Evolutionary conservation across 2,888 invertebrate genomes (phyloP).

Genomic region (Drosophila neonasuta): DNA sequence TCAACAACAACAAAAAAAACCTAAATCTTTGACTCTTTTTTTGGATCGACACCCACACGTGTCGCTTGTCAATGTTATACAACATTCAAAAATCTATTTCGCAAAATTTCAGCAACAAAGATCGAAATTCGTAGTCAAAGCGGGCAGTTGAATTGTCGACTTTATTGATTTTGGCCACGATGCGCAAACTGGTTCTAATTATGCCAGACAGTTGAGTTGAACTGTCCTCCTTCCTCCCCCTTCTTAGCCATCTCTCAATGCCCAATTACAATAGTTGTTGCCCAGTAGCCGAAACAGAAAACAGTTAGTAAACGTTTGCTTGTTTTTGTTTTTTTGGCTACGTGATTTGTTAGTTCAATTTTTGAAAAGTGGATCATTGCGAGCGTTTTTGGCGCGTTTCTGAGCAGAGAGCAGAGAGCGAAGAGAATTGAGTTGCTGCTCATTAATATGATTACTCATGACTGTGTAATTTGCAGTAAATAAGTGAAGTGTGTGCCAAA

Average conservation of each 20-base stretch:
- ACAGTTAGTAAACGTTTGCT: constrained; percentile 67
- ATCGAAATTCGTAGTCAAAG: constrained; percentile 5
- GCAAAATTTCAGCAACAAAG: constrained; percentile 59
- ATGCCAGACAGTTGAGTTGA: constrained; percentile 44
- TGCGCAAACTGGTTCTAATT: constrained; percentile 71
- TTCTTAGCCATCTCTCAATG: constrained; percentile 7
- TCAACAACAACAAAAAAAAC: background rate
- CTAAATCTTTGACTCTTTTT: constrained; percentile 10
- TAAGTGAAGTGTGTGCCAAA: constrained; percentile 62
- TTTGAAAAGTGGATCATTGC: constrained; percentile 67
- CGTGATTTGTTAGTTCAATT: constrained; percentile 69
- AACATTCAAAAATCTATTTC: constrained; percentile 52
- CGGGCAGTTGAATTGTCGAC: background rate
- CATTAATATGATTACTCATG: constrained; percentile 79
- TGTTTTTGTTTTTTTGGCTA: constrained; percentile 44
- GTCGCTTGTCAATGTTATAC: constrained; percentile 63
- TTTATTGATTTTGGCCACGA: constrained; percentile 42
- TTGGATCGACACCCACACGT: constrained; percentile 64
- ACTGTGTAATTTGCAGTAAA: constrained; percentile 69
- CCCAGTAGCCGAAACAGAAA: constrained; percentile 46
- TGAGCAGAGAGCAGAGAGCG: background rate
- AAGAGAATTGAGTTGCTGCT: constrained; percentile 38
- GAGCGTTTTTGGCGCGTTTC: constrained; percentile 55
- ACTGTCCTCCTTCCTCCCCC: background rate
- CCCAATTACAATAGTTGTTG: constrained; percentile 39